A percentile compares a stretch with the other conserved stretches of the same genome.
phyloP scores from a whole-genome alignment of 1,140 invertebrate genomes.

The Macrocentrus cingulum region DNA sequence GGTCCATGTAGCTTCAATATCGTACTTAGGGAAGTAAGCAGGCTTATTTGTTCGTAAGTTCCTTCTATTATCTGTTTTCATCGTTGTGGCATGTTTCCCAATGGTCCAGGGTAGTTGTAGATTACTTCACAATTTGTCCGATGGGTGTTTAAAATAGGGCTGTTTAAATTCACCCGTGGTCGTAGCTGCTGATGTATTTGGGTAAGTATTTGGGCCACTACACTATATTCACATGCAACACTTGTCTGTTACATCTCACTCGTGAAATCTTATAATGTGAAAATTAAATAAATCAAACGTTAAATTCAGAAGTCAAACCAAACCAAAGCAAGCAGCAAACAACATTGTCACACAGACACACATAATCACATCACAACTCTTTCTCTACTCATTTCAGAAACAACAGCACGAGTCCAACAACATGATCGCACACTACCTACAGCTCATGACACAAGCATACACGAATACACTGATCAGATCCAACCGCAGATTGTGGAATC shows the following conservation, averaged over 20 bases:
- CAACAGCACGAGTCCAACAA: conserved; percentile 54
- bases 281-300: neutral
- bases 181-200: neutral
- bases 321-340: conserved; percentile 33
- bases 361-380: conserved; percentile 38
- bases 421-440: conserved; percentile 46
- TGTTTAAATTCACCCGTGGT: neutral
- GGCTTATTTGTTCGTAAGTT: neutral
- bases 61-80: neutral
- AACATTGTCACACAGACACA: conserved; percentile 31
- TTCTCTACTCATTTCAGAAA: conserved; percentile 58
- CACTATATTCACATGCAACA: neutral
- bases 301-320: conserved; percentile 36
- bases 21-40: conserved; percentile 1
- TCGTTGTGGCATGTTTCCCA: conserved; percentile 6
- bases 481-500: conserved; percentile 42
- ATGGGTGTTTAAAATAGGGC: neutral
- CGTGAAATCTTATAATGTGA: neutral
- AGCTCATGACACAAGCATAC: conserved; percentile 55
- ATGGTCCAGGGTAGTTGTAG: neutral
- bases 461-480: conserved; percentile 45
- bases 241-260: neutral
- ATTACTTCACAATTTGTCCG: neutral
- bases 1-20: conserved; percentile 15
- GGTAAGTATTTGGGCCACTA: conserved; percentile 1